A percentile compares a stretch with the other conserved stretches of the same genome.
phyloP scores from a whole-genome alignment of 2,113 vertebrate species.

The Epinephelus lanceolatus region DNA sequence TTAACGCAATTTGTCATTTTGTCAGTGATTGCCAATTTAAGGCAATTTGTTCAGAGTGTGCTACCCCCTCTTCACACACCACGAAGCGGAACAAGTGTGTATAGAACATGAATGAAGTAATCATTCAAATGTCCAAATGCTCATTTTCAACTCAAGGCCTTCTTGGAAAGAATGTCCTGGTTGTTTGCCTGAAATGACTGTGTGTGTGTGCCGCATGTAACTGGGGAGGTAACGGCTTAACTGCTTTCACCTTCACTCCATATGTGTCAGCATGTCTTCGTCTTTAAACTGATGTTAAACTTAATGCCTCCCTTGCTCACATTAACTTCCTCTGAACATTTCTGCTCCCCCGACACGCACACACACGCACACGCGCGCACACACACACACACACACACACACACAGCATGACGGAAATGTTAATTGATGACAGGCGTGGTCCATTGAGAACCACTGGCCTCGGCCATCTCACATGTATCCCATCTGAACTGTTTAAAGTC shows the following conservation, averaged over 20 bases:
- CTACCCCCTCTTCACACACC: background rate
- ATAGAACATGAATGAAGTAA: constrained; percentile 13
- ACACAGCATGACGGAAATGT: constrained; percentile 38
- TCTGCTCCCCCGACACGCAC: constrained; percentile 21
- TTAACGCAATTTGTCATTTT: constrained; percentile 45
- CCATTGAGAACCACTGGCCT: constrained; percentile 27
- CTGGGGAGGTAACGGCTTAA: constrained; percentile 41
- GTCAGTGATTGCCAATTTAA: constrained; percentile 15
- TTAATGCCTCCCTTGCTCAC: constrained; percentile 39
- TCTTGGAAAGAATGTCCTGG: constrained; percentile 50
- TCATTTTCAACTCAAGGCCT: constrained; percentile 23
- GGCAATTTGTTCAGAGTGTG: constrained; percentile 20
- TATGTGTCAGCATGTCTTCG: constrained; percentile 56
- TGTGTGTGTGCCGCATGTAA: constrained; percentile 22
- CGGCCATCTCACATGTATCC: constrained; percentile 51
- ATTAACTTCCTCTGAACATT: constrained; percentile 43
- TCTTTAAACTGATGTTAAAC: constrained; percentile 53
- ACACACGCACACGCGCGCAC: constrained; percentile 29
- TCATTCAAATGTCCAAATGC: constrained; percentile 2
- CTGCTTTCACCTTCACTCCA: constrained; percentile 63
- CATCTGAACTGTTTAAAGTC: constrained; percentile 49
- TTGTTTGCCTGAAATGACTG: constrained; percentile 24
- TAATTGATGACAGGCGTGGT: constrained; percentile 70
- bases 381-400: constrained; percentile 23
- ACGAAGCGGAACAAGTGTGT: background rate